A percentile compares a stretch with the other conserved stretches of the same genome.
phyloP scores from a whole-genome alignment of 2,113 vertebrate genomes.

The Pseudorectes ferrugineus region DNA sequence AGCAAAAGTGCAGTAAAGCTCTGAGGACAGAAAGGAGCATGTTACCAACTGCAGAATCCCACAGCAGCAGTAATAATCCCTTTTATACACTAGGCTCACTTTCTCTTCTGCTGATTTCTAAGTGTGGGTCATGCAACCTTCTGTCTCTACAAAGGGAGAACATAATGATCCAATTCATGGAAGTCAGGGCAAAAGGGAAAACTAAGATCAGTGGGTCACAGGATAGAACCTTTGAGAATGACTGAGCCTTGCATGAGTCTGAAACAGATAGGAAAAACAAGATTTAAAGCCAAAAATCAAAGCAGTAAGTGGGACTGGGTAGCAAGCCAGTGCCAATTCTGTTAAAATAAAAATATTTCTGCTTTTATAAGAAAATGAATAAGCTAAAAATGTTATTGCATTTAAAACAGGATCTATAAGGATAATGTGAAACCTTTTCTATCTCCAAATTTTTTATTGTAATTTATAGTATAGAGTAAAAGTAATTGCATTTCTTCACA shows the following conservation, averaged over 20 bases:
- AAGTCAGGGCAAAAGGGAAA: background rate
- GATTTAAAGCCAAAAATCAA: background rate
- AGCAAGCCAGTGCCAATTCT: background rate
- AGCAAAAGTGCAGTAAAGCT: background rate
- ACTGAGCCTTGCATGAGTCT: background rate
- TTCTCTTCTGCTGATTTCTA: background rate
- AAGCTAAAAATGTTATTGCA: background rate
- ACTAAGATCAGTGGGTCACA: background rate
- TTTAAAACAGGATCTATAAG: background rate
- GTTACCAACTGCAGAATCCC: background rate
- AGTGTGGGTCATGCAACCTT: background rate
- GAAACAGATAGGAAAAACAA: background rate
- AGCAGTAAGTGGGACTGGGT: background rate
- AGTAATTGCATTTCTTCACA: background rate
- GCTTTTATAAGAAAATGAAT: background rate
- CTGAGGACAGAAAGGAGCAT: background rate
- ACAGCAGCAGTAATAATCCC: background rate
- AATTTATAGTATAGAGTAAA: background rate
- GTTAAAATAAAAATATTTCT: background rate
- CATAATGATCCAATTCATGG: background rate
- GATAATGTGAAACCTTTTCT: background rate
- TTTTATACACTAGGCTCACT: background rate
- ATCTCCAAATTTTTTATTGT: background rate
- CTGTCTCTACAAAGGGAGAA: background rate
- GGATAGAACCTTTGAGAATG: background rate